Conservation (phyloP, 2,113 vertebrate species). For the Montifringilla adamsi region DNA sequence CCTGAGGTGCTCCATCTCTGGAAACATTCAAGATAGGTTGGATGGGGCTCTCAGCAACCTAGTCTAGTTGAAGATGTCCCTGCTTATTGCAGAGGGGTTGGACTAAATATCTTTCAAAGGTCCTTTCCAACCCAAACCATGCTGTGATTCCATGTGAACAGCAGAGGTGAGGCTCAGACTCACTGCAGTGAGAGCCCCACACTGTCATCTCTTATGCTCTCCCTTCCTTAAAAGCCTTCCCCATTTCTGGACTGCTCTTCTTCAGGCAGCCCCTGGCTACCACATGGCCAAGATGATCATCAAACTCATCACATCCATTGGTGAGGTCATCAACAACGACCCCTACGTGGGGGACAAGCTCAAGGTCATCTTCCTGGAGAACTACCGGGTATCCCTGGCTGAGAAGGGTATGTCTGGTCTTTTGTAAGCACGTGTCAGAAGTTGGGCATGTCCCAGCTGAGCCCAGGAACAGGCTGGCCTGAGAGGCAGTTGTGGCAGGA, state of each 20-base stretch:
- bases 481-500: not conserved
- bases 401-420: slow-evolving; percentile 80
- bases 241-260: slow-evolving; percentile 3
- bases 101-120: not conserved
- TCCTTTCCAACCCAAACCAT: not conserved
- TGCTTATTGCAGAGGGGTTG: not conserved
- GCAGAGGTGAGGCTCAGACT: not conserved
- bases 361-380: slow-evolving; percentile 87
- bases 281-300: slow-evolving; percentile 94
- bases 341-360: slow-evolving; percentile 82
- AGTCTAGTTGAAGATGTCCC: not conserved
- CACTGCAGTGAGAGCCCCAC: fast-evolving
- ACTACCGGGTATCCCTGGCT: slow-evolving; percentile 87
- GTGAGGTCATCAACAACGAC: slow-evolving; percentile 83
- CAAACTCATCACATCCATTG: slow-evolving; percentile 84
- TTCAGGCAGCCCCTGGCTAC: slow-evolving; percentile 87
- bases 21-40: not conserved
- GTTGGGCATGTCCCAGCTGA: not conserved
- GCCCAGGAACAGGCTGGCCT: not conserved
- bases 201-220: not conserved
- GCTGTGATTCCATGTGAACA: not conserved
- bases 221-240: not conserved
- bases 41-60: not conserved
- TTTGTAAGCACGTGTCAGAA: fast-evolving
- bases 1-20: not conserved